A percentile compares a stretch with the other conserved stretches of the same genome.
Conservation (phyloP, 2,113 vertebrate genomes). For the Archilochus colubris region DNA sequence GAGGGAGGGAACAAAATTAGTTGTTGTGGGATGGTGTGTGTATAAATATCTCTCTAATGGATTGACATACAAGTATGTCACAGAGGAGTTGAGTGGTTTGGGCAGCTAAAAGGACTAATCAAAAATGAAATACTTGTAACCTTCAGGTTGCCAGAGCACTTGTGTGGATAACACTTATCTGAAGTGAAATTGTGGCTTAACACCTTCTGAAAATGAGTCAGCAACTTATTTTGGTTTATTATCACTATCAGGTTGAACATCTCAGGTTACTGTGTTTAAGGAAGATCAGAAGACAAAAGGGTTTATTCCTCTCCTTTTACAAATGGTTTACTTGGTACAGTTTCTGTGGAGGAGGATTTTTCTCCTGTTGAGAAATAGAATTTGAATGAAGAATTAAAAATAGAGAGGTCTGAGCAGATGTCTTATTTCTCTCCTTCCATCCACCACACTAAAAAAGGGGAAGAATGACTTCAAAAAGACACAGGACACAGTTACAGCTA, state of each 20-base stretch:
- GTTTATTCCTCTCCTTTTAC: not conserved
- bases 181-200: conserved; percentile 35
- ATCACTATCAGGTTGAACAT: not conserved
- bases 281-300: not conserved
- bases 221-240: conserved; percentile 17
- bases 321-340: not conserved
- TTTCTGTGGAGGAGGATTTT: not conserved
- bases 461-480: not conserved
- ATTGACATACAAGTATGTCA: not conserved
- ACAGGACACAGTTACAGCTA: not conserved
- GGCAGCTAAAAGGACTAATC: not conserved
- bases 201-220: conserved; percentile 47
- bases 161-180: conserved; percentile 6
- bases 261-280: not conserved
- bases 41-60: not conserved
- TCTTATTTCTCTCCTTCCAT: not conserved
- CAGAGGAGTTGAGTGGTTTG: not conserved
- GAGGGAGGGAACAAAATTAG: not conserved
- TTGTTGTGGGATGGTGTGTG: not conserved
- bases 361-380: not conserved
- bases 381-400: conserved; percentile 7
- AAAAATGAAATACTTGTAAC: not conserved
- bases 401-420: conserved; percentile 33
- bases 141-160: not conserved
- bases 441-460: not conserved